Conservation (phyloP, 2,797 vertebrate species). For the Zenarchopterus dispar region DNA sequence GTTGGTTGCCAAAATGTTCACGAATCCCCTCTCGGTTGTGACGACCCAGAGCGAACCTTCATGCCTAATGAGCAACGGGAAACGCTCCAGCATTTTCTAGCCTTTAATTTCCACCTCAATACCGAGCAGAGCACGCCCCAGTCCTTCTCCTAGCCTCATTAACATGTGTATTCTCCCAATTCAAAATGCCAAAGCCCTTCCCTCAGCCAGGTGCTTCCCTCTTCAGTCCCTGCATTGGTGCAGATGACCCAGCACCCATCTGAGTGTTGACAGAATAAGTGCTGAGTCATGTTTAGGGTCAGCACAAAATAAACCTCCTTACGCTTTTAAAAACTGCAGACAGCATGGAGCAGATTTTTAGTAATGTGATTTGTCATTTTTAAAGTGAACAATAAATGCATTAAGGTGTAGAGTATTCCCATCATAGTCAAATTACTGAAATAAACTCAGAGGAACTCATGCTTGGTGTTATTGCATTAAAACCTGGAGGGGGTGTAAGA, state of each 20-base stretch:
- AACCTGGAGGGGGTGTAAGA: too few relatives aligned
- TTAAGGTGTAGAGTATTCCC: too few relatives aligned
- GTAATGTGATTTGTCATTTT: constrained; percentile 28
- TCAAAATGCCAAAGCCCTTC: constrained; percentile 74
- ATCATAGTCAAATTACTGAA: too few relatives aligned
- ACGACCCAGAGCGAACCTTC: constrained; percentile 72
- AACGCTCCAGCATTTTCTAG: constrained; percentile 71
- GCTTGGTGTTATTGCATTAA: too few relatives aligned
- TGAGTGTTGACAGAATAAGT: constrained; percentile 54
- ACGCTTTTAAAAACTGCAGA: constrained; percentile 51
- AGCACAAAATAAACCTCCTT: constrained; percentile 43
- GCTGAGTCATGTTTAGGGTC: constrained; percentile 64
- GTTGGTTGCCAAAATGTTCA: constrained; percentile 68
- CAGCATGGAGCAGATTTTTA: constrained; percentile 34
- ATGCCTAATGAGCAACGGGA: constrained; percentile 81
- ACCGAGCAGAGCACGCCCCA: constrained; percentile 67
- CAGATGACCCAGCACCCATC: constrained; percentile 58
- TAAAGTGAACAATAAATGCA: neutral
- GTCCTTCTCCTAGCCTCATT: constrained; percentile 72
- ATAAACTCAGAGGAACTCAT: too few relatives aligned
- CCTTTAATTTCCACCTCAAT: constrained; percentile 79
- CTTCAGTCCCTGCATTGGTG: constrained; percentile 47
- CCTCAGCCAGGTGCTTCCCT: constrained; percentile 78
- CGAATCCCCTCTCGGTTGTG: constrained; percentile 68
- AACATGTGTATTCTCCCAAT: constrained; percentile 74